These are phyloP conservation scores for Natator depressus DNA, from an alignment of 2,113 vertebrate genomes.

Conservation along the genomic window DNA sequence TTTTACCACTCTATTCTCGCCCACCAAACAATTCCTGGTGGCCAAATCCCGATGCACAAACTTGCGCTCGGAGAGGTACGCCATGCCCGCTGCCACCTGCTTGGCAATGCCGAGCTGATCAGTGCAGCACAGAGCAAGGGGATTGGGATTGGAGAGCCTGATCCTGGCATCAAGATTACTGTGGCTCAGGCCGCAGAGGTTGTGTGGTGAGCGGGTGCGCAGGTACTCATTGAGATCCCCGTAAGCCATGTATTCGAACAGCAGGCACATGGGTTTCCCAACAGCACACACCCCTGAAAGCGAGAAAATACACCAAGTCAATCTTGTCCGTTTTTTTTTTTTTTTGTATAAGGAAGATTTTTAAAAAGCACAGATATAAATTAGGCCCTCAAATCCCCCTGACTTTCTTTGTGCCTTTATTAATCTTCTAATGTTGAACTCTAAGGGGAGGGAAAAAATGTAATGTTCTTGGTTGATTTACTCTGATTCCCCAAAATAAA, in stretches of 20 bases:
- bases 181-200: conserved; percentile 80
- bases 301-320: neutral
- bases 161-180: conserved; percentile 74
- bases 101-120: conserved; percentile 93
- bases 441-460: neutral
- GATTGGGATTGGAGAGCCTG: conserved; percentile 75
- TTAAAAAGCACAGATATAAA: neutral
- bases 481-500: neutral
- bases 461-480: neutral
- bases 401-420: neutral
- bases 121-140: conserved; percentile 78
- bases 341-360: neutral
- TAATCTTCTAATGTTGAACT: neutral
- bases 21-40: conserved; percentile 96
- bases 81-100: conserved; percentile 96
- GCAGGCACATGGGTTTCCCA: conserved; percentile 97
- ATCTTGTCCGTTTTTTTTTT: neutral
- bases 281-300: conserved; percentile 93
- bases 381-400: neutral
- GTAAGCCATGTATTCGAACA: conserved; percentile 98
- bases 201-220: conserved; percentile 85
- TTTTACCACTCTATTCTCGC: conserved; percentile 95
- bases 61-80: conserved; percentile 95
- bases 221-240: conserved; percentile 97
- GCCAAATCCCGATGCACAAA: conserved; percentile 97